Conservation (phyloP, 2,113 vertebrate genomes). For the Pyrgilauda ruficollis region DNA sequence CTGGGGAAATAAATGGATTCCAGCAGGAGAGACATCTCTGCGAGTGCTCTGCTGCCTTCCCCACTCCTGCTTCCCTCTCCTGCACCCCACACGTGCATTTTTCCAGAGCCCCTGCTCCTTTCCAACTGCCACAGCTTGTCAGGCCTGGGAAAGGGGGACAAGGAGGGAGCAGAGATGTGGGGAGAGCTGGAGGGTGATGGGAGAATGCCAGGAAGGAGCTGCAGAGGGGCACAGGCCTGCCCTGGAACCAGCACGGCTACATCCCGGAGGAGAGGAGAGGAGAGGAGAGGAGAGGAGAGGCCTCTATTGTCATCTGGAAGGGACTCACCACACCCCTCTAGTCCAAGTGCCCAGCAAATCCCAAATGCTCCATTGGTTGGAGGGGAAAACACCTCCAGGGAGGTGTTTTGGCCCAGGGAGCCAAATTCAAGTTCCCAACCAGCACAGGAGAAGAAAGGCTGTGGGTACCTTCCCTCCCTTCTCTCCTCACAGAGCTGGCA, state of each 20-base stretch:
- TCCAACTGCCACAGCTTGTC: not conserved
- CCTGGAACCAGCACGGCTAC: too few species aligned
- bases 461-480: not conserved
- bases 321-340: too few species aligned
- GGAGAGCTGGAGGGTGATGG: not conserved
- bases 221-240: not conserved
- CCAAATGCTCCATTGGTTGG: not conserved
- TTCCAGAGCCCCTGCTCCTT: not conserved
- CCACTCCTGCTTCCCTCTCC: not conserved
- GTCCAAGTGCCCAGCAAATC: not conserved
- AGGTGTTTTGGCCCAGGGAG: not conserved
- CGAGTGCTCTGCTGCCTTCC: not conserved
- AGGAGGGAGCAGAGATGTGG: not conserved
- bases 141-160: not conserved
- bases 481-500: not conserved
- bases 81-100: not conserved
- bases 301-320: not conserved
- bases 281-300: too few species aligned
- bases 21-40: not conserved
- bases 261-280: not conserved
- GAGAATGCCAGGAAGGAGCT: not conserved
- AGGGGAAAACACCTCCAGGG: too few species aligned
- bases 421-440: not conserved
- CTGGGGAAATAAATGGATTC: not conserved
- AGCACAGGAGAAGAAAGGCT: fast-evolving